A percentile compares a stretch with the other conserved stretches of the same genome.
Evolutionary conservation across 2,888 invertebrate species (phyloP).

Genomic region (Euspilapteryx auroguttella): DNA sequence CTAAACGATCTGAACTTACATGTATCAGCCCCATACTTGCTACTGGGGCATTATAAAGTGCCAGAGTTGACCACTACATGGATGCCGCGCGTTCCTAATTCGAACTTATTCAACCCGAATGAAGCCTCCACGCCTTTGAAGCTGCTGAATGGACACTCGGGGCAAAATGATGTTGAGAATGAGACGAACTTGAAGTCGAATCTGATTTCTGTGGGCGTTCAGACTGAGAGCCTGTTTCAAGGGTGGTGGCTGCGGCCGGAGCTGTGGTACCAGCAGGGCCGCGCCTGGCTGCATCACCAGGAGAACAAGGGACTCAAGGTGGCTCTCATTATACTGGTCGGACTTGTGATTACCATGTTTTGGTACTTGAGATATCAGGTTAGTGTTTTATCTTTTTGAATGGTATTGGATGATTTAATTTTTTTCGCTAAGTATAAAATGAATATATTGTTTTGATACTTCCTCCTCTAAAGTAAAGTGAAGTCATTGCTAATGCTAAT

Average conservation of each 20-base stretch:
- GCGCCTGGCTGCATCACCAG: conserved; percentile 72
- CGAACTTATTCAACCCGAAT: conserved; percentile 24
- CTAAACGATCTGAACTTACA: conserved; percentile 41
- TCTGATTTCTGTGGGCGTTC: conserved; percentile 53
- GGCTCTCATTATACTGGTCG: conserved; percentile 66
- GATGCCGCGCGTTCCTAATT: conserved; percentile 37
- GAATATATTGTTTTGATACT: too few relatives aligned
- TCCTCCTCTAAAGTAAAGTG: too few relatives aligned
- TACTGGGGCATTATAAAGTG: conserved; percentile 72
- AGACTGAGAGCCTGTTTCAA: conserved; percentile 60
- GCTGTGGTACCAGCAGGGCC: conserved; percentile 39
- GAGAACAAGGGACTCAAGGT: conserved; percentile 76
- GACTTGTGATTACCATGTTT: conserved; percentile 71
- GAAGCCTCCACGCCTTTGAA: conserved; percentile 23
- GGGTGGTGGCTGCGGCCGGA: conserved; percentile 34
- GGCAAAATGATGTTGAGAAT: conserved; percentile 36
- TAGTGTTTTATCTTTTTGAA: too few relatives aligned
- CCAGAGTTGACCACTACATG: conserved; percentile 62
- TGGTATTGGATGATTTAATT: too few relatives aligned
- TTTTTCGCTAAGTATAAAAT: too few relatives aligned
- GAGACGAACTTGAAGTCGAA: conserved; percentile 42
- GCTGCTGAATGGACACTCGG: conserved; percentile 35
- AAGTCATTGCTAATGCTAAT: too few relatives aligned
- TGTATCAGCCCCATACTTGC: conserved; percentile 42
- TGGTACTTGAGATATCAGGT: conserved; percentile 77